These are phyloP conservation scores for Bucco capensis DNA, from an alignment of 2,113 vertebrate species.

Conservation along the genomic window DNA sequence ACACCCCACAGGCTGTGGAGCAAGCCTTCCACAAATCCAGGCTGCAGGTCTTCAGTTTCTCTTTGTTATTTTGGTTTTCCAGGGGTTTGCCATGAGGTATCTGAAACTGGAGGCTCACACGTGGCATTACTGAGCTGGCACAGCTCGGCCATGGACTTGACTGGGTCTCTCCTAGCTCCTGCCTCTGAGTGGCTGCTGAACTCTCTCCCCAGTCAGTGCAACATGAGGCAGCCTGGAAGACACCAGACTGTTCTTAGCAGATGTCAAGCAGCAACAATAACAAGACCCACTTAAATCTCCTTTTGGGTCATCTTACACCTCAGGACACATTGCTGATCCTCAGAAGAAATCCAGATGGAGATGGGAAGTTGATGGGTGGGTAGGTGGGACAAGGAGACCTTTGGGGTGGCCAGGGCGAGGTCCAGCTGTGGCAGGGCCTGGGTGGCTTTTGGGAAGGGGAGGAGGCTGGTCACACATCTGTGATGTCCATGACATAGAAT, in stretches of 20 bases:
- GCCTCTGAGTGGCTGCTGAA: fast-evolving
- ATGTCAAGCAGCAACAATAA: not conserved
- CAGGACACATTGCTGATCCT: not conserved
- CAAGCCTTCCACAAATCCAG: not conserved
- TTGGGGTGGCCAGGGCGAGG: too few species aligned
- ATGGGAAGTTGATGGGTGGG: too few species aligned
- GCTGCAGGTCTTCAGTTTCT: not conserved
- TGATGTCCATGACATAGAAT: too few species aligned
- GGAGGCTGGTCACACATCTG: too few species aligned
- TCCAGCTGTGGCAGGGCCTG: too few species aligned
- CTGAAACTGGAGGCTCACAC: not conserved
- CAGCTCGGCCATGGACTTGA: fast-evolving
- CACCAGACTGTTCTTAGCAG: not conserved
- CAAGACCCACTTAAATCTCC: not conserved
- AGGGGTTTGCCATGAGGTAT: not conserved
- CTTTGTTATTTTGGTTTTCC: not conserved
- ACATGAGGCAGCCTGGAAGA: not conserved
- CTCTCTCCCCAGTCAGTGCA: not conserved
- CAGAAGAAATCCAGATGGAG: too few species aligned
- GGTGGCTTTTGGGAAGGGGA: too few species aligned
- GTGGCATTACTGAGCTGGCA: not conserved
- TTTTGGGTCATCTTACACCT: not conserved
- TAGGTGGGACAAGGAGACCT: too few species aligned
- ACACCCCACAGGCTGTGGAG: not conserved
- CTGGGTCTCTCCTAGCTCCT: not conserved